Percentiles rank a stretch among this genome's conserved stretches.
Evolutionary conservation across 2,113 vertebrate genomes (phyloP).

Genomic region (Capra hircus): DNA sequence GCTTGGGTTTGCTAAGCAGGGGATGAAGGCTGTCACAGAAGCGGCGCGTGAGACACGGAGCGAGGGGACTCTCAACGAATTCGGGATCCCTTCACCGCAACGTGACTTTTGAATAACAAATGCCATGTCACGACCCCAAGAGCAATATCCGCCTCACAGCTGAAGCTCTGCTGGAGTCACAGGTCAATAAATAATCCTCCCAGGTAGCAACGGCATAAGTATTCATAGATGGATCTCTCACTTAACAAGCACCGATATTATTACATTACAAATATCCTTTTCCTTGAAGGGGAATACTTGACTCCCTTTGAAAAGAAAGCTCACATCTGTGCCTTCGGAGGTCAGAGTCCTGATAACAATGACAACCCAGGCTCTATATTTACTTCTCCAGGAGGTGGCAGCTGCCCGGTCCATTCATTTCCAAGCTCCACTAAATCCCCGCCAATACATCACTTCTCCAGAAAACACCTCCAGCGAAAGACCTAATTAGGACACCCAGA

Average conservation of each 20-base stretch:
- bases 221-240: conserved; percentile 52
- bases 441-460: conserved; percentile 9
- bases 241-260: conserved; percentile 31
- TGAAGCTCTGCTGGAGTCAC: conserved; percentile 59
- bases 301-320: conserved; percentile 43
- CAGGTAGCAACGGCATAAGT: conserved; percentile 48
- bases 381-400: conserved; percentile 33
- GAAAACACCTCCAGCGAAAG: conserved; percentile 48
- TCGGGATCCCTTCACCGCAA: conserved; percentile 70
- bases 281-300: neutral
- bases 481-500: neutral
- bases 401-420: neutral
- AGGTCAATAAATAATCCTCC: conserved; percentile 60
- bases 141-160: conserved; percentile 61
- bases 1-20: conserved; percentile 79
- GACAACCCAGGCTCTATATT: conserved; percentile 39
- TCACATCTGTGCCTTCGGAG: neutral
- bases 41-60: neutral
- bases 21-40: conserved; percentile 78
- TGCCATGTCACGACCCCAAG: conserved; percentile 56
- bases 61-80: conserved; percentile 62
- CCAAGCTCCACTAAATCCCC: conserved; percentile 9
- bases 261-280: neutral
- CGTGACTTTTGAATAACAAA: conserved; percentile 70
- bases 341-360: conserved; percentile 28